Conservation (phyloP, 2,797 vertebrate species). For the Squalus acanthias region DNA sequence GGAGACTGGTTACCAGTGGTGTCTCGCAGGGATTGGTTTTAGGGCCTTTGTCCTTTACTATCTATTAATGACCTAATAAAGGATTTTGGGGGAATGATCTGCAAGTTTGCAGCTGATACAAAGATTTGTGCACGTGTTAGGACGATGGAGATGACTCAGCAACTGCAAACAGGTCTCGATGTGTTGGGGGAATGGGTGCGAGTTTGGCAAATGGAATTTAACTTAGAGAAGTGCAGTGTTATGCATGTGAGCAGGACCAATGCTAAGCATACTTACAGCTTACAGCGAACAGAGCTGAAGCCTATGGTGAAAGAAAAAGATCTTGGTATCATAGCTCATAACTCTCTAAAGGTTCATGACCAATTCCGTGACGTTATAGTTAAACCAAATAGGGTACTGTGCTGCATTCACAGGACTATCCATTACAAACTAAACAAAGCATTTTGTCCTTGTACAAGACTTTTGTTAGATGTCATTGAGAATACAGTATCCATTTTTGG, state of each 20-base stretch:
- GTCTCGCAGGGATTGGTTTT: too few species aligned
- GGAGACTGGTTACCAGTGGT: too few species aligned
- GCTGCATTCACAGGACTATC: not conserved
- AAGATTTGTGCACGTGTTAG: too few species aligned
- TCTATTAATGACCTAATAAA: too few species aligned
- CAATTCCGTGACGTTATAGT: not conserved
- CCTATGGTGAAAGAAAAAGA: not conserved
- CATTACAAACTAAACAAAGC: not conserved
- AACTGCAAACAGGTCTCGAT: too few species aligned
- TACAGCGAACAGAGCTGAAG: not conserved
- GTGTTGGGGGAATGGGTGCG: too few species aligned
- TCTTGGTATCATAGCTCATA: not conserved
- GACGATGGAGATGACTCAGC: too few species aligned
- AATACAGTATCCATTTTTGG: not conserved
- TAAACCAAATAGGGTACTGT: too few species aligned
- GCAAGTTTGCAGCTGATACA: too few species aligned
- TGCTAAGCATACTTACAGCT: not conserved
- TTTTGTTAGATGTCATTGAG: not conserved
- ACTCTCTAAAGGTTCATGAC: not conserved
- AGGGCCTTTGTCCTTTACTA: too few species aligned
- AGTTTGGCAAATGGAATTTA: not conserved
- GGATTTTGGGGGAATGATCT: too few species aligned
- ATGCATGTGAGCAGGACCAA: not conserved
- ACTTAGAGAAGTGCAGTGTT: not conserved
- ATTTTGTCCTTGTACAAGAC: not conserved